Percentiles rank a stretch among this genome's conserved stretches.
phyloP scores from a whole-genome alignment of 2,113 vertebrate genomes.

The Sorex araneus region DNA sequence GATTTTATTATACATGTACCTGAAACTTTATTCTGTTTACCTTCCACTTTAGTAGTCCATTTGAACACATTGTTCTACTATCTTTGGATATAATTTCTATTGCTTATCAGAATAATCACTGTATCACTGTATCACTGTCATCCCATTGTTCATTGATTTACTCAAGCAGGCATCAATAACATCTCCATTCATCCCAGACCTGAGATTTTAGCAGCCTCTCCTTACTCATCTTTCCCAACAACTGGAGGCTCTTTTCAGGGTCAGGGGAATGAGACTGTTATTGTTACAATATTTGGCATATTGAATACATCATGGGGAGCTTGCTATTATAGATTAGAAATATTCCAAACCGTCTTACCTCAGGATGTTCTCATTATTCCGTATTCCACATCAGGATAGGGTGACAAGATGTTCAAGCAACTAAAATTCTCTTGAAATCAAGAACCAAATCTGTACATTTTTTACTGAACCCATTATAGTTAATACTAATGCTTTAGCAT shows the following conservation, averaged over 20 bases:
- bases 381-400: background rate
- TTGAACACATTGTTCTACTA: background rate
- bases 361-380: background rate
- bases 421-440: background rate
- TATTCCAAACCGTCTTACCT: background rate
- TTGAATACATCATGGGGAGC: no score
- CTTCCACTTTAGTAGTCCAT: background rate
- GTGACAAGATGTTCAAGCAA: background rate
- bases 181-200: no score
- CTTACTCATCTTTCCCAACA: no score
- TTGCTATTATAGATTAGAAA: background rate
- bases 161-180: no score
- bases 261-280: no score
- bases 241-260: no score
- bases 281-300: no score
- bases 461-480: background rate
- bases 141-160: no score
- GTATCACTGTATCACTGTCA: no score
- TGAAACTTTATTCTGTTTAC: background rate
- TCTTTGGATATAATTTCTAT: background rate
- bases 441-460: background rate
- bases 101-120: background rate
- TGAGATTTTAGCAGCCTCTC: no score
- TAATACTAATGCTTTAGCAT: slow-evolving; percentile 31
- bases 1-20: background rate